phyloP scores from a whole-genome alignment of 1,140 invertebrate species.

The Drosophila yakuba region DNA sequence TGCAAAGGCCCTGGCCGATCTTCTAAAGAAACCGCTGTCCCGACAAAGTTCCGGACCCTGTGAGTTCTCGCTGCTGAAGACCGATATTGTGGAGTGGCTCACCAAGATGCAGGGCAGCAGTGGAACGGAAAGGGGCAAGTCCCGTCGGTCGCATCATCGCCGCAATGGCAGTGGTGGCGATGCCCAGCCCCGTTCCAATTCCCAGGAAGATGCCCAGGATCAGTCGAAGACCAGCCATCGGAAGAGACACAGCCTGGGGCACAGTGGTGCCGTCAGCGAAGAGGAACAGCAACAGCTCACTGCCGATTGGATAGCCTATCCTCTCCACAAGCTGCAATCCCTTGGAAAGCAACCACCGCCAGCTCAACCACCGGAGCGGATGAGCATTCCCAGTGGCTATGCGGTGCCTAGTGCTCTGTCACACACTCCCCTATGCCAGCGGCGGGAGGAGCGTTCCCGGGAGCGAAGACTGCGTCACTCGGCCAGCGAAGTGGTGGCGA shows the following conservation, averaged over 20 bases:
- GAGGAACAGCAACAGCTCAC: conserved; percentile 68
- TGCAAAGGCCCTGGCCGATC: conserved; percentile 76
- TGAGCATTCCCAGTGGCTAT: conserved; percentile 60
- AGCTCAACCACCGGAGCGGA: conserved; percentile 1
- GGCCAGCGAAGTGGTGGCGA: conserved; percentile 41
- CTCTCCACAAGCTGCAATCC: conserved; percentile 75
- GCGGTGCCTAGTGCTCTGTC: conserved; percentile 60
- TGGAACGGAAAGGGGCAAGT: conserved; percentile 16
- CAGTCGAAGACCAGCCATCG: conserved; percentile 56
- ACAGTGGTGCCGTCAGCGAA: conserved; percentile 63
- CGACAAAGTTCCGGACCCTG: conserved; percentile 79
- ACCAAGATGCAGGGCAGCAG: conserved; percentile 77
- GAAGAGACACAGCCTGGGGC: conserved; percentile 81
- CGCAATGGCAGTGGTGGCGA: conserved; percentile 83
- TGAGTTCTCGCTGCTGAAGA: conserved; percentile 80
- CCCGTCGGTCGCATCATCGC: conserved; percentile 70
- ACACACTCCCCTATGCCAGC: conserved; percentile 77
- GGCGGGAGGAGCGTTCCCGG: conserved; percentile 66
- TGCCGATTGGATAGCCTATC: conserved; percentile 82
- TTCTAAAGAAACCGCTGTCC: conserved; percentile 80
- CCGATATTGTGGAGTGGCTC: conserved; percentile 83
- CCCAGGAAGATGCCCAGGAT: conserved; percentile 71
- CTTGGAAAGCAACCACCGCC: conserved; percentile 61
- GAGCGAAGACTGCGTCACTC: conserved; percentile 29
- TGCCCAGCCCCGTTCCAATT: conserved; percentile 73